Evolutionary conservation across 2,888 invertebrate genomes (phyloP).

Genomic region (Scaptodrosophila latifasciaeformis): DNA sequence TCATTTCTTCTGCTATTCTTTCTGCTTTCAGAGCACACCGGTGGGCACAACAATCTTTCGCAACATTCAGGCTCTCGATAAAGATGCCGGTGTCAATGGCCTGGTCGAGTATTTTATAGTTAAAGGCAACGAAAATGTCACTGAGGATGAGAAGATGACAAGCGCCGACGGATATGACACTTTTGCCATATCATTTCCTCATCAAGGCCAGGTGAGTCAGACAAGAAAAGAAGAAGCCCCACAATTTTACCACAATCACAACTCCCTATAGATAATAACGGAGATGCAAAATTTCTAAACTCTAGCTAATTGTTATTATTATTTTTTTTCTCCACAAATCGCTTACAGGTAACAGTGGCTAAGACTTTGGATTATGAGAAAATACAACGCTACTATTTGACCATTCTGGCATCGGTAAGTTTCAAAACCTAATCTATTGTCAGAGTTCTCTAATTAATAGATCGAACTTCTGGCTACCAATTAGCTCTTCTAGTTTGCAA

Average conservation of each 20-base stretch:
- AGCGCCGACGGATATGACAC: conserved; percentile 87
- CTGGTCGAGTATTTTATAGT: conserved; percentile 90
- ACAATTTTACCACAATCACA: too few relatives aligned
- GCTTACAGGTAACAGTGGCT: conserved; percentile 83
- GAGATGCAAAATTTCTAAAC: too few relatives aligned
- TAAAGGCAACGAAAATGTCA: conserved; percentile 77
- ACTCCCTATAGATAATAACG: too few relatives aligned
- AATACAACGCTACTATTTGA: conserved; percentile 90
- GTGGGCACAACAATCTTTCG: conserved; percentile 91
- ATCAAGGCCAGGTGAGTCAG: conserved; percentile 83
- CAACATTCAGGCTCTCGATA: conserved; percentile 86
- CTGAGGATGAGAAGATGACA: conserved; percentile 79
- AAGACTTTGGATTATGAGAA: conserved; percentile 91
- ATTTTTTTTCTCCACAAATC: too few relatives aligned
- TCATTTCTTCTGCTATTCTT: conserved; percentile 18
- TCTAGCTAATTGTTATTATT: too few relatives aligned
- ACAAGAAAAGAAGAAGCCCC: too few relatives aligned
- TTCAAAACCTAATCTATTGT: background rate
- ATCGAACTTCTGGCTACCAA: too few relatives aligned
- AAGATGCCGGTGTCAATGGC: conserved; percentile 91
- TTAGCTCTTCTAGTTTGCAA: too few relatives aligned
- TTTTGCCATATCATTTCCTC: conserved; percentile 90
- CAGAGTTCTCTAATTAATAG: too few relatives aligned
- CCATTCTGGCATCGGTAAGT: conserved; percentile 91
- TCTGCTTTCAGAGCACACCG: conserved; percentile 83